Base-by-base conservation (phyloP, 2,113 vertebrate genomes). In the Eidolon helvum region DNA sequence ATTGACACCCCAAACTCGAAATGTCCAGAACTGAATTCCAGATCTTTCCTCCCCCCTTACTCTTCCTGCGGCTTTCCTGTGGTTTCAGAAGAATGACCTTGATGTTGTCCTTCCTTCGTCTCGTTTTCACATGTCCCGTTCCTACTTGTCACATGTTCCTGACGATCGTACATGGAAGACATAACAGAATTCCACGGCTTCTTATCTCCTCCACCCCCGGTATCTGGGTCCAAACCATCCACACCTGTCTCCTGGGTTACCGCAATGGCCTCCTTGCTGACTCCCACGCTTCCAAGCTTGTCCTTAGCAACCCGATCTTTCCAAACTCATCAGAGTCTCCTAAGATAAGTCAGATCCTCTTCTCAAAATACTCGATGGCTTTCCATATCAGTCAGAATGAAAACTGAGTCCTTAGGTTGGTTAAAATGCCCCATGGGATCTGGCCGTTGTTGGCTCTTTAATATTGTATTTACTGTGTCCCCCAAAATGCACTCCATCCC, bases 171-270 rank as follows among this genome's bases (percentile, higher is more conserved):
- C 50, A 11, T 38, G 59, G 12, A 83, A 82, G 94, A 33, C 50
- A 43, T 0, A 43, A 72, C 53, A 48, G 33, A 53, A 72, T 74
- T 7, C n/a, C 43, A 30, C 30, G 26, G 48, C 43, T 18, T 38
- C 65, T 93, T 35, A 50, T 3, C 28, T 7, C 9, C 30, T 8
- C 38, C 12, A 7, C 33, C 38, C 26, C n/a, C 7, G 15, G 10
- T 28, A 5, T 14, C 9, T 3, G 4, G 21, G 18, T 45, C 55
- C 22, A 35, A 22, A 6, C 40, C 15, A 3, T 26, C 19, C 33
- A 7, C 4, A 3, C 1, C 0, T 7, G 30, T n/a, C 33, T 66
- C 57, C 38, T 11, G 0, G 40, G 35, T 48, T 40, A 2, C 38
- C 40, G 22, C 18, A 30, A 2, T 69, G 4, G 16, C 0, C 40